Percentiles rank a stretch among this genome's conserved stretches.
Conservation (phyloP, 2,888 invertebrate species). For the Torymus texanus region DNA sequence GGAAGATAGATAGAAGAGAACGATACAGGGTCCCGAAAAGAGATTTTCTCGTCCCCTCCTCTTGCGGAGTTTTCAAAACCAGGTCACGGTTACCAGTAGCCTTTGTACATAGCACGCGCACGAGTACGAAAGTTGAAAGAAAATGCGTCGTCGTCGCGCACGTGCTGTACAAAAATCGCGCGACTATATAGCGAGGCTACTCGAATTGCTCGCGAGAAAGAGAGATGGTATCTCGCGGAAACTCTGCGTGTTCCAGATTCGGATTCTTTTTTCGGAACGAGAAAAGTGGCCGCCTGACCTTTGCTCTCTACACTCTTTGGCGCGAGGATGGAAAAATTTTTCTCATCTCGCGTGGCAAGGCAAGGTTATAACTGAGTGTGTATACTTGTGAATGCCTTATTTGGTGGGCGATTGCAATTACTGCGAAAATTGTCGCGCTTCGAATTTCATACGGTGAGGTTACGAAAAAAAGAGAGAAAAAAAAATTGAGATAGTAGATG, state of each 20-base stretch:
- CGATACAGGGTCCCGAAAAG: conserved; percentile 44
- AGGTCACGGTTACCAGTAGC: conserved; percentile 51
- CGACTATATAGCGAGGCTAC: neutral
- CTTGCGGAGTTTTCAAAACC: conserved; percentile 13
- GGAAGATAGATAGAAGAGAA: neutral
- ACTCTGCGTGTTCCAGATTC: conserved; percentile 10
- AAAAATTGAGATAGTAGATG: neutral
- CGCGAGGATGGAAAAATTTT: neutral
- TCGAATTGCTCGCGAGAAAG: conserved; percentile 19
- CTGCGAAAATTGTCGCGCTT: neutral
- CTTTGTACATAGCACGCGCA: neutral
- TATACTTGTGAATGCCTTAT: neutral
- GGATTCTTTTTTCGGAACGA: neutral
- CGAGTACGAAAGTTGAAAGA: neutral
- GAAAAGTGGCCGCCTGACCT: neutral
- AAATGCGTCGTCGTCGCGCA: conserved; percentile 36
- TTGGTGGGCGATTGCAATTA: neutral
- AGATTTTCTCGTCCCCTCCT: conserved; percentile 4
- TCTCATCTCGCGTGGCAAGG: neutral
- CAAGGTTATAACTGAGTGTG: no score
- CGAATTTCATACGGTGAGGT: conserved; percentile 1
- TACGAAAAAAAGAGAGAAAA: neutral
- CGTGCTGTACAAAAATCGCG: neutral
- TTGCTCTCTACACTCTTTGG: neutral
- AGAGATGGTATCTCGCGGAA: conserved; percentile 13